phyloP scores from a whole-genome alignment of 2,797 vertebrate species.

The Cyprinodon diabolis region DNA sequence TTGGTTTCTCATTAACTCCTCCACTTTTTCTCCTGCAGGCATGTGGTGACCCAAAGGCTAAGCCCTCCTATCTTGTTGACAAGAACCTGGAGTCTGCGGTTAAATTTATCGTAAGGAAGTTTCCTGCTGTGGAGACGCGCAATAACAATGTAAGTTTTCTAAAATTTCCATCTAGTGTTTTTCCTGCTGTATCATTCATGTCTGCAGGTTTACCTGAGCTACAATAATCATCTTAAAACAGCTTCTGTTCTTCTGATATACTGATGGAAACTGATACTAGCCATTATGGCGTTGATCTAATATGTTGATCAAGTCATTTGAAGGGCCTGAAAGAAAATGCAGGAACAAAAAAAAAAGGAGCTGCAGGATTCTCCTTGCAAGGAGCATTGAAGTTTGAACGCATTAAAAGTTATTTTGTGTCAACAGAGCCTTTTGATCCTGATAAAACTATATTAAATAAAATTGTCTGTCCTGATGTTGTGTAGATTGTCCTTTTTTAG shows the following conservation, averaged over 20 bases:
- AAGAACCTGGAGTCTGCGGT: slow-evolving; percentile 99
- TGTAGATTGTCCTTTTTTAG: too few species aligned
- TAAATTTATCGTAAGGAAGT: slow-evolving; percentile 99
- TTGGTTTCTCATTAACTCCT: slow-evolving; percentile 52
- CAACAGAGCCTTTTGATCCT: too few species aligned
- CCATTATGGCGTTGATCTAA: not conserved
- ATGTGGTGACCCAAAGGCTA: slow-evolving; percentile 98
- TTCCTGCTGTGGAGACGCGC: slow-evolving; percentile 96
- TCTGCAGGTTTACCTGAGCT: not conserved
- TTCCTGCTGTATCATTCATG: not conserved
- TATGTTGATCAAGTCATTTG: not conserved
- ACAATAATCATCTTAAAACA: not conserved
- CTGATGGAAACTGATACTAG: not conserved
- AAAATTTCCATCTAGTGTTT: slow-evolving; percentile 1
- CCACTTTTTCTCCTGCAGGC: slow-evolving; percentile 86
- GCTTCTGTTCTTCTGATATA: not conserved
- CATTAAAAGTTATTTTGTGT: too few species aligned
- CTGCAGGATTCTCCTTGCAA: too few species aligned
- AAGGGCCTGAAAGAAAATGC: too few species aligned
- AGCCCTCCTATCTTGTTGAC: slow-evolving; percentile 97
- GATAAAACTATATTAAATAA: too few species aligned
- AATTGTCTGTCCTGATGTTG: too few species aligned
- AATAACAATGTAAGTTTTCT: slow-evolving; percentile 95
- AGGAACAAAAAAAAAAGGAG: too few species aligned
- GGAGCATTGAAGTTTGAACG: too few species aligned